Percentiles rank a stretch among this genome's conserved stretches.
Evolutionary conservation across 2,888 invertebrate genomes (phyloP).

Genomic region (Mellilla xanthometata): DNA sequence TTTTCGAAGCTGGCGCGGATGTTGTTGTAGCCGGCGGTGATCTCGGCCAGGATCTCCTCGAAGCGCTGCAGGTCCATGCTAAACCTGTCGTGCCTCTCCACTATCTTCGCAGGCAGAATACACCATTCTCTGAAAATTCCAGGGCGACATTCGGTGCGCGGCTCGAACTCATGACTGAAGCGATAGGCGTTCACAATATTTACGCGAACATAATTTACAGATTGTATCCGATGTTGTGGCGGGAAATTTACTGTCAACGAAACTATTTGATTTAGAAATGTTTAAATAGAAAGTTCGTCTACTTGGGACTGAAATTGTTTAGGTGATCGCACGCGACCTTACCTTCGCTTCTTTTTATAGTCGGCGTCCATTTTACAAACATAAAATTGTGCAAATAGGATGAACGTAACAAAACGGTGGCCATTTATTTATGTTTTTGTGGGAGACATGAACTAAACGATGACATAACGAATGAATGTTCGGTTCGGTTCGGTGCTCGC

Average conservation of each 20-base stretch:
- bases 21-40: constrained; percentile 72
- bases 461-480: constrained; percentile 3
- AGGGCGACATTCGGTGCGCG: background rate
- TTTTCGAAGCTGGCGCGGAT: constrained; percentile 69
- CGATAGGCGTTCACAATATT: too few relatives aligned
- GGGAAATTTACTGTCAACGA: constrained; percentile 72
- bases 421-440: constrained; percentile 79
- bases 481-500: constrained; percentile 34
- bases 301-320: background rate
- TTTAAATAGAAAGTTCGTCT: constrained; percentile 31
- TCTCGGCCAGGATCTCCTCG: constrained; percentile 70
- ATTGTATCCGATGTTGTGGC: constrained; percentile 48
- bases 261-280: constrained; percentile 51
- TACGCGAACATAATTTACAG: too few relatives aligned
- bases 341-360: constrained; percentile 57
- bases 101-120: background rate
- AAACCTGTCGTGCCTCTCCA: constrained; percentile 47
- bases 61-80: constrained; percentile 73
- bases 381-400: constrained; percentile 64
- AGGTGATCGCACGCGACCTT: constrained; percentile 26
- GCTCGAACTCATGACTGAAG: too few relatives aligned
- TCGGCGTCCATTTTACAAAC: constrained; percentile 78
- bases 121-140: constrained; percentile 10
- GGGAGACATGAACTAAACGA: constrained; percentile 65
- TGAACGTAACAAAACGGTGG: constrained; percentile 77